These are phyloP conservation scores for Drosophila fungiperda DNA, from an alignment of 2,888 invertebrate genomes.

Conservation along the genomic window DNA sequence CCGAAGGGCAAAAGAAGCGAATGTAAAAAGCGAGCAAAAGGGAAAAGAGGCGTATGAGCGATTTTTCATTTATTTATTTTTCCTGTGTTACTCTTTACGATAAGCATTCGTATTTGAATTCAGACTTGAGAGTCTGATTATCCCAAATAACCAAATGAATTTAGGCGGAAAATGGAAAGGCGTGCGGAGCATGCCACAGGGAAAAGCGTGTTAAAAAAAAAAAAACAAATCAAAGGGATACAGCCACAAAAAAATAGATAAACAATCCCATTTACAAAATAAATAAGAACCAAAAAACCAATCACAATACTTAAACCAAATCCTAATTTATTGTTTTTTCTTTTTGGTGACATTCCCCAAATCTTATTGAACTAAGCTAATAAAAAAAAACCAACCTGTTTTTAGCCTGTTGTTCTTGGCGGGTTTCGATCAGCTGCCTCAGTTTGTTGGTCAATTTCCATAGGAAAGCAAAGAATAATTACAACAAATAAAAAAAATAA, in stretches of 20 bases:
- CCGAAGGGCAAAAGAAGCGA: not conserved
- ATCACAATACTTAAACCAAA: conserved; percentile 13
- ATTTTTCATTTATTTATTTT: conserved; percentile 38
- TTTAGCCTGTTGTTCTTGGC: conserved; percentile 3
- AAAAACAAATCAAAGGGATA: conserved; percentile 43
- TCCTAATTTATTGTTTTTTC: not conserved
- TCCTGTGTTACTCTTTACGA: conserved; percentile 36
- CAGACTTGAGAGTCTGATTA: conserved; percentile 38
- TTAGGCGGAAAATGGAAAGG: conserved; percentile 50
- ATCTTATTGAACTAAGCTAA: conserved; percentile 44
- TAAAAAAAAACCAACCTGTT: conserved; percentile 57
- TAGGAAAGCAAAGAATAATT: conserved; percentile 31
- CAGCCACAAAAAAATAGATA: not conserved
- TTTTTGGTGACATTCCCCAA: conserved; percentile 34
- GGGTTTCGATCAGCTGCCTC: not conserved
- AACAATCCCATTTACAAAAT: conserved; percentile 28
- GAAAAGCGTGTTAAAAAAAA: conserved; percentile 27
- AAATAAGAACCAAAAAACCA: conserved; percentile 9
- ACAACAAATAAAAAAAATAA: conserved; percentile 13
- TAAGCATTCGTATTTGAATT: conserved; percentile 12
- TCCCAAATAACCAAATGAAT: conserved; percentile 58
- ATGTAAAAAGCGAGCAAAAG: not conserved
- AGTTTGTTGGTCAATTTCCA: conserved; percentile 66
- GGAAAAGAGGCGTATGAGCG: conserved; percentile 64
- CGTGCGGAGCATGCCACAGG: conserved; percentile 3